Evolutionary conservation across 2,113 vertebrate genomes (phyloP), one percentile per base, ranked within the genome.

Genomic region (Sorex fumeus): DNA sequence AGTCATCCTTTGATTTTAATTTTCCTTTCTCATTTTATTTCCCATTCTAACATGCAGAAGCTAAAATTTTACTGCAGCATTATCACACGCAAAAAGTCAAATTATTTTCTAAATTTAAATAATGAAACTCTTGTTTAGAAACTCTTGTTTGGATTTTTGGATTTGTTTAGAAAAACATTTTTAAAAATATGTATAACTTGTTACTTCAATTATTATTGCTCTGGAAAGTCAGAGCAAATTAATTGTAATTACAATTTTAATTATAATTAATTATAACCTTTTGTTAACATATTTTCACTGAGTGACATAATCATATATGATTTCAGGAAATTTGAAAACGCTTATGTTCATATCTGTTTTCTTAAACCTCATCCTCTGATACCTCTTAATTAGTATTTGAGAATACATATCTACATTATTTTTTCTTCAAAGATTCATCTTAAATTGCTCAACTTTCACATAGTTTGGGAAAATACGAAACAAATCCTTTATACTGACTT

Each of bases 221-320:
- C 78, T 93, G 25, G 87, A 91, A 87, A 77, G 2, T 10, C 8
- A 40, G n/a, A 82, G 6, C 74, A 43, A 76, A 27, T 19, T 53
- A 62, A 82, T 93, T 93, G 8, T 34, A 83, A 27, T 66, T 83
- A n/a, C n/a, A n/a, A n/a, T n/a, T 88, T 8, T 43, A 94, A 93
- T 82, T 91, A 72, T 64, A n/a, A n/a, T n/a, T n/a, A n/a, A n/a
- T n/a, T n/a, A n/a, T n/a, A n/a, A n/a, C 87, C 9, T 34, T 43
- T 36, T 64, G 30, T 88, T 75, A 93, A 57, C 21, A 57, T 85
- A 32, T 60, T 62, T 76, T 92, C 34, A 36, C 28, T 57, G 90
- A 76, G 43, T 76, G 77, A 50, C 81, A 32, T 82, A 8, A 62
- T 90, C 18, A 10, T 78, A 43, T 1, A 13, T 75, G 6, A 43